phyloP scores from a whole-genome alignment of 2,888 invertebrate species.

The Tiliacea citrago region DNA sequence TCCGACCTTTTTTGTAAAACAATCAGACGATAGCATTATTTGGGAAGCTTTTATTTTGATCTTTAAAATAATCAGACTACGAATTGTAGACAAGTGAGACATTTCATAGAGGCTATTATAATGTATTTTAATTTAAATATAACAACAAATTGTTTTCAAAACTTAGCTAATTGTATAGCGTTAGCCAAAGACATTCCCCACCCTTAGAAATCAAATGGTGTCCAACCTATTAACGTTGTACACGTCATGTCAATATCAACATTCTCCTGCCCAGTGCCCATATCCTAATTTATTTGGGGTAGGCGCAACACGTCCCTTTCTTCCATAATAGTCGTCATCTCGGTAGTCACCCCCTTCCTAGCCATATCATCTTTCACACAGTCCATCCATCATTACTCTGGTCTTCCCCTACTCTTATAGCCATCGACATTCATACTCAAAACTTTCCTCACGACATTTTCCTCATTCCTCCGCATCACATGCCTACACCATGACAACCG shows the following conservation, averaged over 20 bases:
- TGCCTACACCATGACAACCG: no score
- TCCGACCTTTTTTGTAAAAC: conserved; percentile 67
- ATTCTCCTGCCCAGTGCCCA: no score
- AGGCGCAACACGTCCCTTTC: no score
- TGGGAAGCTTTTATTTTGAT: conserved; percentile 30
- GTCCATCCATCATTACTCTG: no score
- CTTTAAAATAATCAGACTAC: background rate
- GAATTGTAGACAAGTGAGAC: background rate
- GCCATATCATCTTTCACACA: no score
- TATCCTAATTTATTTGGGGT: no score
- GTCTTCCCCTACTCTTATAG: no score
- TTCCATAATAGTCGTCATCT: no score
- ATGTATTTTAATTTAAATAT: background rate
- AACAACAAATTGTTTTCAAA: background rate
- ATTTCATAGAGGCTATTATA: background rate
- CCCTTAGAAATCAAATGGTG: conserved; percentile 5
- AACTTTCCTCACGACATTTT: no score
- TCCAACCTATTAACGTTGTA: background rate
- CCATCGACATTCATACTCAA: no score
- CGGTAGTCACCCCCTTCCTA: no score
- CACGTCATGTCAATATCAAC: conserved; percentile 1
- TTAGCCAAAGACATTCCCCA: background rate
- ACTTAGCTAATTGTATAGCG: background rate
- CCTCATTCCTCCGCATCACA: no score
- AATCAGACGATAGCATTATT: conserved; percentile 45